Percentiles rank a stretch among this genome's conserved stretches.
Conservation (phyloP, 1,140 invertebrate genomes). For the Eumaeus atala region DNA sequence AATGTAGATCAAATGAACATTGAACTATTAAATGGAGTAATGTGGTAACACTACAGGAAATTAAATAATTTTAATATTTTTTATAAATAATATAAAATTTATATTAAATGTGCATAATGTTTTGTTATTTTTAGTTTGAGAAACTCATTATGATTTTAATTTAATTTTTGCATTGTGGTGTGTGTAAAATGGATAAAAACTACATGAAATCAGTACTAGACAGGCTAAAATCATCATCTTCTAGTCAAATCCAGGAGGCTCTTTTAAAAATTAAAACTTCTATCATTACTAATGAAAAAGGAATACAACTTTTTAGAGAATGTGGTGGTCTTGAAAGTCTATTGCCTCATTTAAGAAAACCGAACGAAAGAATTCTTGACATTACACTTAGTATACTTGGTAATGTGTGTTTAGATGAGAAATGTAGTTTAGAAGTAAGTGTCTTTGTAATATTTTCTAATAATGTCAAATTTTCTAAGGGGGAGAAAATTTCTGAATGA, state of each 20-base stretch:
- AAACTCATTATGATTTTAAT: no score
- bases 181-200: conserved; percentile 55
- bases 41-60: background rate
- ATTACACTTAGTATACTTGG: conserved; percentile 75
- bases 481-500: no score
- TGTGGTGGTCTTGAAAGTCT: conserved; percentile 60
- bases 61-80: no score
- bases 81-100: no score
- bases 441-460: background rate
- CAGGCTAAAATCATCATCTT: conserved; percentile 57
- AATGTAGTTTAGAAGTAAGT: conserved; percentile 54
- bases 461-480: background rate
- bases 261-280: conserved; percentile 59
- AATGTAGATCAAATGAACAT: background rate
- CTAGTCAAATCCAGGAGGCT: conserved; percentile 53
- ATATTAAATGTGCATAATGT: no score
- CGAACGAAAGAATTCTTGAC: conserved; percentile 72
- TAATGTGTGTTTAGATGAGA: conserved; percentile 75
- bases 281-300: conserved; percentile 51
- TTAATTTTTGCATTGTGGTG: no score
- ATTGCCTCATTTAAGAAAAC: conserved; percentile 63
- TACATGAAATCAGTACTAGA: conserved; percentile 51
- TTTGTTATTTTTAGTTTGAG: no score
- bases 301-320: conserved; percentile 59
- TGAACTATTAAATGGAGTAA: conserved; percentile 4